phyloP scores from a whole-genome alignment of 2,888 invertebrate species.

The Platerodrilus igneus region DNA sequence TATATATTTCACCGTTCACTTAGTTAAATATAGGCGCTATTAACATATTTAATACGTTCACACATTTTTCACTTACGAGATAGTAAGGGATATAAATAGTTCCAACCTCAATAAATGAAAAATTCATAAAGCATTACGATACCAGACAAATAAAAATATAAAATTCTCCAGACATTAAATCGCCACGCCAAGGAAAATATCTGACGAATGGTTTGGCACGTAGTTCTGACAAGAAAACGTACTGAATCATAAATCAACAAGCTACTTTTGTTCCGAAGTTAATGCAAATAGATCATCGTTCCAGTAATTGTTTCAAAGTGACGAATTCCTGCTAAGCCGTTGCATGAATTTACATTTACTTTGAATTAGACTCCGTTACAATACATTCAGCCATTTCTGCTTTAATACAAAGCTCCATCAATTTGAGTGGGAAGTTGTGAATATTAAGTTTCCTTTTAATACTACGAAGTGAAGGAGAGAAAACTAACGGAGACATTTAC shows the following conservation, averaged over 20 bases:
- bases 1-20: too few relatives aligned
- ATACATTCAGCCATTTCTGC: not conserved
- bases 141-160: conserved; percentile 25
- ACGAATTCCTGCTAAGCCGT: conserved; percentile 11
- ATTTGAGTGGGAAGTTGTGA: not conserved
- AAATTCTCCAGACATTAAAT: conserved; percentile 22
- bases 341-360: conserved; percentile 15
- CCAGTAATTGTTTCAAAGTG: conserved; percentile 25
- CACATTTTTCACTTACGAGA: conserved; percentile 14
- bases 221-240: conserved; percentile 12
- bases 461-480: not conserved
- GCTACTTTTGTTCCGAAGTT: conserved; percentile 19
- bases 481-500: conserved; percentile 20
- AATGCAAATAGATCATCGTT: conserved; percentile 27
- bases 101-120: conserved; percentile 24
- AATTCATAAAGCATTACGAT: conserved; percentile 28
- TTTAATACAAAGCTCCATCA: conserved; percentile 1
- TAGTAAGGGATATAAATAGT: conserved; percentile 18
- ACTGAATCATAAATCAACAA: conserved; percentile 20
- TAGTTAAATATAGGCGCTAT: conserved; percentile 1
- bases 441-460: not conserved
- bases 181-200: conserved; percentile 11
- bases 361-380: too few relatives aligned
- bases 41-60: conserved; percentile 8
- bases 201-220: conserved; percentile 5